These are phyloP conservation scores for Silvanus unidentatus DNA, from an alignment of 2,888 invertebrate genomes.

Conservation along the genomic window DNA sequence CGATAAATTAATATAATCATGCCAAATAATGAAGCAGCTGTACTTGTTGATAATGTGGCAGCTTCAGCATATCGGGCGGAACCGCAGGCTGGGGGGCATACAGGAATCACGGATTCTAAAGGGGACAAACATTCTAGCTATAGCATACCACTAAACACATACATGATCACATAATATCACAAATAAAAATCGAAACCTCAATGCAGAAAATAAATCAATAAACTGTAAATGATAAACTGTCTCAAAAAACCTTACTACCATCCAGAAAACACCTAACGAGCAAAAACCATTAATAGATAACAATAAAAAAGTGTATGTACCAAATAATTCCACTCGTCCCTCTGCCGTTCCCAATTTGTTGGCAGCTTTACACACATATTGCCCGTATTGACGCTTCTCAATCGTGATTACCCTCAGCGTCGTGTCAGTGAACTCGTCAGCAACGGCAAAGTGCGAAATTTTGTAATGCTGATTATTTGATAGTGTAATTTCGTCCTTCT, in stretches of 20 bases:
- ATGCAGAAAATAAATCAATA: too few species aligned
- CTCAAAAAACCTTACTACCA: too few species aligned
- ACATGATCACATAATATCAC: conserved; percentile 1
- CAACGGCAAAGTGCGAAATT: conserved; percentile 85
- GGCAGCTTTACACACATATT: conserved; percentile 79
- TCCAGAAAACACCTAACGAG: too few species aligned
- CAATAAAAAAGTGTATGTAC: conserved; percentile 47
- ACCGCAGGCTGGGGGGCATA: conserved; percentile 89
- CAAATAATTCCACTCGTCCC: conserved; percentile 74
- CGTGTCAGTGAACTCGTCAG: conserved; percentile 88
- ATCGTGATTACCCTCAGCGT: conserved; percentile 84
- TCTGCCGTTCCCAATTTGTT: conserved; percentile 83
- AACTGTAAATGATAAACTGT: too few species aligned
- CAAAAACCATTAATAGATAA: neutral
- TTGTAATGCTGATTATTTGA: conserved; percentile 89
- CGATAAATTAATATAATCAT: conserved; percentile 46
- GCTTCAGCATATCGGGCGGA: conserved; percentile 59
- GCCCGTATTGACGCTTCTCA: conserved; percentile 83
- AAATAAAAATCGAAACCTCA: too few species aligned
- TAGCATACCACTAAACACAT: conserved; percentile 5
- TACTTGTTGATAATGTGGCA: conserved; percentile 48
- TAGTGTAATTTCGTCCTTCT: conserved; percentile 74
- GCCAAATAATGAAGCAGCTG: conserved; percentile 50
- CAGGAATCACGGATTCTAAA: conserved; percentile 84
- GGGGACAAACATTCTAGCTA: conserved; percentile 33